These are phyloP conservation scores for Thalpophila matura DNA, from an alignment of 2,888 invertebrate species.

Conservation along the genomic window DNA sequence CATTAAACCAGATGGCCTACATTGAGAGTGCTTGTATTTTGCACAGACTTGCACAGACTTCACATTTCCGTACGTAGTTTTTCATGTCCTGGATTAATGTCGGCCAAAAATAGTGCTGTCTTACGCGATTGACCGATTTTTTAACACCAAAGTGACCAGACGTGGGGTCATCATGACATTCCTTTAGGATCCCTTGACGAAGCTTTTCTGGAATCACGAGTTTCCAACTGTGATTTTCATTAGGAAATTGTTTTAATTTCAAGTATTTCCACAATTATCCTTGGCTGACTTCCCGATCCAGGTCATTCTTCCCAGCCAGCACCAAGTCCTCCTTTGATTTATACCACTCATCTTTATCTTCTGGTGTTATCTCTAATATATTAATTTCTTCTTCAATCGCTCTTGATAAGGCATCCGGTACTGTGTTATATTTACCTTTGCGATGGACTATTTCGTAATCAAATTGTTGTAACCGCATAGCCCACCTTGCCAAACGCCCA, in stretches of 20 bases:
- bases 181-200: conserved; percentile 2
- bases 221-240: conserved; percentile 19
- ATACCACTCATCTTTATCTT: conserved; percentile 22
- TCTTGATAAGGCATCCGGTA: too few relatives aligned
- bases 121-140: too few relatives aligned
- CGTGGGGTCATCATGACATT: background rate
- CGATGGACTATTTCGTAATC: too few relatives aligned
- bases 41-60: conserved; percentile 17
- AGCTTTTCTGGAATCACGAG: conserved; percentile 15
- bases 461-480: conserved; percentile 1
- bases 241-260: conserved; percentile 8
- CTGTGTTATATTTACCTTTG: too few relatives aligned
- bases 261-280: conserved; percentile 2
- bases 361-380: conserved; percentile 9
- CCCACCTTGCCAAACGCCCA: conserved; percentile 12
- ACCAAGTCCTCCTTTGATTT: conserved; percentile 20
- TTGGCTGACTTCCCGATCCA: conserved; percentile 11
- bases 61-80: conserved; percentile 15
- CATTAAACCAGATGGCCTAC: conserved; percentile 1
- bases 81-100: conserved; percentile 9
- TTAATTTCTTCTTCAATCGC: conserved; percentile 14
- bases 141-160: conserved; percentile 9
- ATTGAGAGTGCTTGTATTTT: conserved; percentile 12
- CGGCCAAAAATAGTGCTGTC: too few relatives aligned
- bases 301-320: background rate